phyloP scores from a whole-genome alignment of 2,797 vertebrate species.

The Trachurus trachurus region DNA sequence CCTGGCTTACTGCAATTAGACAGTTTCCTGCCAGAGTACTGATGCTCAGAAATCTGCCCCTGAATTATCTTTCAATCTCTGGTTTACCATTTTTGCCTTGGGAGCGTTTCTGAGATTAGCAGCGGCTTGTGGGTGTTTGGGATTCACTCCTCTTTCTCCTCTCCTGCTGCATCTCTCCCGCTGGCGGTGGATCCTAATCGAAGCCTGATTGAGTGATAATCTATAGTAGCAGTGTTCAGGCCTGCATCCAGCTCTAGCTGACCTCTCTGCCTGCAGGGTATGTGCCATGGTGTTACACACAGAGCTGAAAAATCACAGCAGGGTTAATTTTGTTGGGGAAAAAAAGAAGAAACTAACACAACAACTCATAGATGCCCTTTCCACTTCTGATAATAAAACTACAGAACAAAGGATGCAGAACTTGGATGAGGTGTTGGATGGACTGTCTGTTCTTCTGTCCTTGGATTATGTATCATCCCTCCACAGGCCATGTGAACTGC shows the following conservation, averaged over 20 bases:
- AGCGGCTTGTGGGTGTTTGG: constrained; percentile 71
- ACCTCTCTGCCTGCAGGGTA: constrained; percentile 68
- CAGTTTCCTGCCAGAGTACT: constrained; percentile 63
- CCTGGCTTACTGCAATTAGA: constrained; percentile 76
- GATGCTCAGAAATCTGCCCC: constrained; percentile 76
- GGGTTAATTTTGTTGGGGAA: constrained; percentile 10
- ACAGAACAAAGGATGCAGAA: constrained; percentile 37
- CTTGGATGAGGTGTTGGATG: constrained; percentile 42
- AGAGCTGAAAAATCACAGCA: constrained; percentile 31
- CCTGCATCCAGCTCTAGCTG: constrained; percentile 66
- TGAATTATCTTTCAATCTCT: constrained; percentile 82
- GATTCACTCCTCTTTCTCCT: constrained; percentile 61
- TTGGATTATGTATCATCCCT: constrained; percentile 72
- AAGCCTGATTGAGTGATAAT: constrained; percentile 88
- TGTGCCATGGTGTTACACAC: constrained; percentile 36
- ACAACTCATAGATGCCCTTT: constrained; percentile 6
- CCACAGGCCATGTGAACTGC: constrained; percentile 66
- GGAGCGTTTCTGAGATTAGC: constrained; percentile 83
- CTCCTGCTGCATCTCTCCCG: constrained; percentile 55
- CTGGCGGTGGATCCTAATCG: constrained; percentile 75
- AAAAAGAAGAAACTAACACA: constrained; percentile 6
- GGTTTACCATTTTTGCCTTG: constrained; percentile 82
- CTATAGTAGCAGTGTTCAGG: constrained; percentile 77
- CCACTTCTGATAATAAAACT: constrained; percentile 37
- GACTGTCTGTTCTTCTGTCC: constrained; percentile 64